phyloP scores from a whole-genome alignment of 2,888 invertebrate species.

The Cryptosula pallasiana region DNA sequence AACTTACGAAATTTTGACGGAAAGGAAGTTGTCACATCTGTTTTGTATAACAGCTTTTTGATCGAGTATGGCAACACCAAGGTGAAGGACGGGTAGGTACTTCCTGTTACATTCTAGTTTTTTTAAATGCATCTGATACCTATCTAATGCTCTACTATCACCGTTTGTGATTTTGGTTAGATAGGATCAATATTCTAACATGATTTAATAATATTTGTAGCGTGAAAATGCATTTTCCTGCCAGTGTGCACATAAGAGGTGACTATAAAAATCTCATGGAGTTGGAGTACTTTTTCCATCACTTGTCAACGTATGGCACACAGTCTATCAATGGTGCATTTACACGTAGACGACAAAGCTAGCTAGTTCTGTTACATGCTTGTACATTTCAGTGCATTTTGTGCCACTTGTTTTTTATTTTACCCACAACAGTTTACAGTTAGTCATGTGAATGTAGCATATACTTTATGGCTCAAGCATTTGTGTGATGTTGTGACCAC shows the following conservation, averaged over 20 bases:
- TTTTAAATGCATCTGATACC: too few relatives aligned
- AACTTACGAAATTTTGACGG: neutral
- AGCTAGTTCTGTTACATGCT: too few relatives aligned
- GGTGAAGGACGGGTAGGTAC: neutral
- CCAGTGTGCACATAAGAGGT: neutral
- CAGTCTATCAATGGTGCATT: conserved; percentile 9
- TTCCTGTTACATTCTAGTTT: too few relatives aligned
- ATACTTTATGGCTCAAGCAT: too few relatives aligned
- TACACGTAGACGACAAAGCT: neutral
- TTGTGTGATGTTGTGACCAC: too few relatives aligned
- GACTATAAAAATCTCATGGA: neutral
- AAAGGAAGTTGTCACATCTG: neutral
- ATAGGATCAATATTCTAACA: too few relatives aligned
- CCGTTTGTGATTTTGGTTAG: too few relatives aligned
- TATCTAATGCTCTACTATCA: too few relatives aligned
- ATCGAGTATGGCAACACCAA: neutral
- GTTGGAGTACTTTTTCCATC: conserved; percentile 17
- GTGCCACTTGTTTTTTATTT: too few relatives aligned
- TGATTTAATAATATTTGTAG: neutral
- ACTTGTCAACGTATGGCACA: neutral
- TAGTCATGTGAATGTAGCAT: too few relatives aligned
- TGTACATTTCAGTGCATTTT: too few relatives aligned
- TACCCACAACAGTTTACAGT: too few relatives aligned
- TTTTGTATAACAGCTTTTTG: neutral
- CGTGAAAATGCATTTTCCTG: neutral